These are phyloP conservation scores for Saccopteryx leptura DNA, from an alignment of 2,113 vertebrate species.

Conservation along the genomic window DNA sequence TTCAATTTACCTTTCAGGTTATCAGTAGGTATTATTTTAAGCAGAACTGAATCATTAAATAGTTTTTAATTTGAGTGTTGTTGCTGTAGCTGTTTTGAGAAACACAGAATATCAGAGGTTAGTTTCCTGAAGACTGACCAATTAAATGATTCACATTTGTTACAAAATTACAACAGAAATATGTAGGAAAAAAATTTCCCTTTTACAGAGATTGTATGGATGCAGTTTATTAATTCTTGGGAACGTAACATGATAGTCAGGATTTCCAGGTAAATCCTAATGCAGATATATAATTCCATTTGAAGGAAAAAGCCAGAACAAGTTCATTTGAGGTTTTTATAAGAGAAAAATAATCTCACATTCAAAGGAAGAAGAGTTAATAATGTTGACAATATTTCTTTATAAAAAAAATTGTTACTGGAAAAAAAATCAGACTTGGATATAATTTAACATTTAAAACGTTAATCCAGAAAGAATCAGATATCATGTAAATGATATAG, in stretches of 20 bases:
- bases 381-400: slow-evolving; percentile 11
- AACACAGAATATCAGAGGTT: neutral
- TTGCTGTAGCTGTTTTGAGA: neutral
- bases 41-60: neutral
- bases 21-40: neutral
- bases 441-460: slow-evolving; percentile 43
- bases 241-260: neutral
- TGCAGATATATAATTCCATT: neutral
- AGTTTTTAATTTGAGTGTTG: neutral
- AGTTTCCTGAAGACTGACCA: slow-evolving; percentile 9
- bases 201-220: neutral
- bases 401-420: neutral
- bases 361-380: neutral
- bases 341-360: slow-evolving; percentile 31
- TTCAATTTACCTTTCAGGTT: neutral
- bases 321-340: neutral
- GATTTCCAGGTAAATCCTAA: neutral
- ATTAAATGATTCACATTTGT: neutral
- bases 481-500: neutral
- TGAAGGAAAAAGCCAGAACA: neutral
- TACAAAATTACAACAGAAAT: neutral
- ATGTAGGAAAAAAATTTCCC: neutral
- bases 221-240: slow-evolving; percentile 27
- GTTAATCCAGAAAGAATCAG: neutral
- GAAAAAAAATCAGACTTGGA: slow-evolving; percentile 9